phyloP scores from a whole-genome alignment of 2,888 invertebrate species.

The Heliconius hortense region DNA sequence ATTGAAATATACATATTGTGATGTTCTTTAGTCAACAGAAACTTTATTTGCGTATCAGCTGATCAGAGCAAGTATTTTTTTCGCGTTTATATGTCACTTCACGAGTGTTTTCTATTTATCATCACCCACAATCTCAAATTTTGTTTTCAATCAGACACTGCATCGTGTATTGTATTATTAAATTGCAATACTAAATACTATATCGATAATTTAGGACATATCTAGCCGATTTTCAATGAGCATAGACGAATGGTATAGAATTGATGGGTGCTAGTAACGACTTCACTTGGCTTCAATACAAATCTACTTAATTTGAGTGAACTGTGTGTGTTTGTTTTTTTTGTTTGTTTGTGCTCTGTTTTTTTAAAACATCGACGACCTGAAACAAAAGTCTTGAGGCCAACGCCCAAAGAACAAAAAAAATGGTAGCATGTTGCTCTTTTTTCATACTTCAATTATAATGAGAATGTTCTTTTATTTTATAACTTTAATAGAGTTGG shows the following conservation, averaged over 20 bases:
- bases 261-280: slow-evolving; percentile 51
- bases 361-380: background rate
- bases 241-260: slow-evolving; percentile 53
- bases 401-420: background rate
- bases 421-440: background rate
- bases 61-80: too few species aligned
- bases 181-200: background rate
- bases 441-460: background rate
- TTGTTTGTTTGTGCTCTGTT: background rate
- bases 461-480: too few species aligned
- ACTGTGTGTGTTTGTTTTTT: slow-evolving; percentile 4
- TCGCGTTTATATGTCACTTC: background rate
- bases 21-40: too few species aligned
- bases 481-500: too few species aligned
- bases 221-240: slow-evolving; percentile 25
- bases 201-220: slow-evolving; percentile 15
- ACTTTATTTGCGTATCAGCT: too few species aligned
- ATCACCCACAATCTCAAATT: background rate
- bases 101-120: too few species aligned
- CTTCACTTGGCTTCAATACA: slow-evolving; percentile 58
- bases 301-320: slow-evolving; percentile 50
- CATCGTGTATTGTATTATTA: too few species aligned
- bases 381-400: slow-evolving; percentile 10
- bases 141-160: too few species aligned
- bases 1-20: too few species aligned